Base-by-base conservation (phyloP, 2,797 vertebrate genomes). In the Lindbergichthys nudifrons region DNA sequence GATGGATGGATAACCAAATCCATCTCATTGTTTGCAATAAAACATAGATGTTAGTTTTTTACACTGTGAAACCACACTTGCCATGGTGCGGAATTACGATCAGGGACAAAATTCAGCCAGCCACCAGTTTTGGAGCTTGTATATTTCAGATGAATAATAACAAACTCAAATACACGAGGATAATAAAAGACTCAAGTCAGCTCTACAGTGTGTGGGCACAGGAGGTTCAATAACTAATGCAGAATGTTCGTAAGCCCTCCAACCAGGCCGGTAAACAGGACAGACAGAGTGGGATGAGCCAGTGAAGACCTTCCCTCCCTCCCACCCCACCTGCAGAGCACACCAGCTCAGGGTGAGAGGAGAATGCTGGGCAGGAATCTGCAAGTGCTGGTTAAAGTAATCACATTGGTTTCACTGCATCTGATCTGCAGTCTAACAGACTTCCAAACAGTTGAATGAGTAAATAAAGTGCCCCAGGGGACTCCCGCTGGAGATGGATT, bases 391-490 rank as follows among this genome's bases (percentile, higher is more conserved):
- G 94, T 94, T 94, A 91, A 94, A 94, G 94, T 96, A 95, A 97
- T 96, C 90, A 94, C 94, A 96, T 96, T 96, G 95, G 95, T 95
- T 95, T 95, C 95, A 95, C 94, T 93, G 93, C 89, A 92, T 95
- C 95, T 95, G 88, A 95, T 96, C 94, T 93, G 92, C 95, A 93
- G 93, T 93, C 91, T 96, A 96, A 96, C 95, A 96, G 95, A 96
- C 95, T 96, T 95, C 95, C 95, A 94, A 95, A 95, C 93, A 93
- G 95, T 95, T 96, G 95, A 95, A 94, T 91, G 92, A 95, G 95
- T 96, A 97, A 96, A 97, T 96, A 96, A 96, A 97, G 93, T 93
- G 92, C 95, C 93, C 83, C 92, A 71, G 94, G 94, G 94, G 94
- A 93, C 84, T 94, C 32, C 92, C 89, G 86, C 94, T 92, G 92